These are phyloP conservation scores for Deroplatys truncata DNA, from an alignment of 2,888 invertebrate species.

Conservation along the genomic window DNA sequence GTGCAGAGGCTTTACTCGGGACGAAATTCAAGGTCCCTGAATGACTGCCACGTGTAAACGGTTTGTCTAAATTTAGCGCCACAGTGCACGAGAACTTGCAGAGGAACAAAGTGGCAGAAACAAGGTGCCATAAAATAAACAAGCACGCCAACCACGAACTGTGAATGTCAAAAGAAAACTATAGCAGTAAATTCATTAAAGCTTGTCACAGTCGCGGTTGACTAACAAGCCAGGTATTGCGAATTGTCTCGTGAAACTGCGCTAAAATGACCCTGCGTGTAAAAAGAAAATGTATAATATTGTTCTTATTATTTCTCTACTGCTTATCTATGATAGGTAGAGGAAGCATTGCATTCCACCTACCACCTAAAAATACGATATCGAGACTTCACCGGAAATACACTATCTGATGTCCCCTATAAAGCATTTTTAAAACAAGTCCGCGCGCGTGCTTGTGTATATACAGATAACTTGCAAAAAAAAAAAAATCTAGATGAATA, in stretches of 20 bases:
- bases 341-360: too few relatives aligned
- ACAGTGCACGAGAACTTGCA: background rate
- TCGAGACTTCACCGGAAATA: too few relatives aligned
- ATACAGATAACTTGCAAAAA: too few relatives aligned
- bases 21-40: background rate
- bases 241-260: background rate
- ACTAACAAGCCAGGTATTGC: background rate
- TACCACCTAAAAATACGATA: too few relatives aligned
- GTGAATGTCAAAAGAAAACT: background rate
- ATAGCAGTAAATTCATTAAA: too few relatives aligned
- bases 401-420: too few relatives aligned
- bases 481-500: too few relatives aligned
- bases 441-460: too few relatives aligned
- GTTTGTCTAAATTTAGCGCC: background rate
- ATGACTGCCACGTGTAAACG: background rate
- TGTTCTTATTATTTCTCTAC: too few relatives aligned
- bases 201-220: background rate
- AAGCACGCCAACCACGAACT: background rate
- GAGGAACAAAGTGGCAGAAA: background rate
- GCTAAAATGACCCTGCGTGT: background rate
- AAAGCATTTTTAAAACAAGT: too few relatives aligned
- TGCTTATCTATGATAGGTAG: too few relatives aligned
- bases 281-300: background rate
- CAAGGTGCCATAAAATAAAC: background rate
- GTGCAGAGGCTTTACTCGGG: background rate